Conservation (phyloP, 2,113 vertebrate species). For the Pyrgilauda ruficollis region DNA sequence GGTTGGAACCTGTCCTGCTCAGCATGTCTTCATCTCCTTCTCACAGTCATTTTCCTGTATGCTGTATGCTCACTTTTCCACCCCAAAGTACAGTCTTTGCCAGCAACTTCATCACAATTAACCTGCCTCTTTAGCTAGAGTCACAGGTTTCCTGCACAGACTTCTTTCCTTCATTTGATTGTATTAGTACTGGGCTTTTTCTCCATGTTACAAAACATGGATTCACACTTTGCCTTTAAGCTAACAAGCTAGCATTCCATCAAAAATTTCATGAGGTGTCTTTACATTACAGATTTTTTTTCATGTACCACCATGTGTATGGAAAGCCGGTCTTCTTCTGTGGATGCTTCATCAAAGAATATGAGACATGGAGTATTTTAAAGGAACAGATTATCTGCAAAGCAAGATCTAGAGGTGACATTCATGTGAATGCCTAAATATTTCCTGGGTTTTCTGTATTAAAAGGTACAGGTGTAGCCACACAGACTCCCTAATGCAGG, state of each 20-base stretch:
- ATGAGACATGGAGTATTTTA: neutral
- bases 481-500: neutral
- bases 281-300: neutral
- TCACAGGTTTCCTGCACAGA: neutral
- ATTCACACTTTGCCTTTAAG: neutral
- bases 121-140: neutral
- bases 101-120: neutral
- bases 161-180: neutral
- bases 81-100: neutral
- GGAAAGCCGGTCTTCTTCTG: neutral
- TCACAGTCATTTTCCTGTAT: neutral
- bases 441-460: neutral
- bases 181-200: neutral
- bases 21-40: neutral
- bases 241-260: neutral
- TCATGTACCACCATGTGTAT: neutral
- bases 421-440: neutral
- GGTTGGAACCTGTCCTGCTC: neutral
- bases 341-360: neutral
- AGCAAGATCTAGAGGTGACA: neutral
- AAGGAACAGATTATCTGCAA: neutral
- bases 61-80: neutral
- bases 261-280: neutral
- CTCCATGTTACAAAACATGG: neutral
- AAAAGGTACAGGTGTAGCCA: neutral